Evolutionary conservation across 2,888 invertebrate genomes (phyloP).

Genomic region (Seira sanloemensis): DNA sequence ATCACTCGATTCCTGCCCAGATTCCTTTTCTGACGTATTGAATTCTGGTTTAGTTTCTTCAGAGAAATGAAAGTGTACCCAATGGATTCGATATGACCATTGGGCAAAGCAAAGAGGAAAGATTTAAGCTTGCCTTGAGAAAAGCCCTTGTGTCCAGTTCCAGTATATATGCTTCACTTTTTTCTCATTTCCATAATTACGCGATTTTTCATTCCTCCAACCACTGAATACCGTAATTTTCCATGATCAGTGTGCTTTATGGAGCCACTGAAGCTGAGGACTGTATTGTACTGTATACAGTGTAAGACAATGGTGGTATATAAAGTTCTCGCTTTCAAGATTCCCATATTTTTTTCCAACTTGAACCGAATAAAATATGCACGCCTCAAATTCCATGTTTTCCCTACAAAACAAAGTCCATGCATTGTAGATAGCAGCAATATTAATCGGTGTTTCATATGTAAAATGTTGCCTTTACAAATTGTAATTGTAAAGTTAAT

Average conservation of each 20-base stretch:
- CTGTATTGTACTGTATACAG: too few species aligned
- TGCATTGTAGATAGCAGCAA: background rate
- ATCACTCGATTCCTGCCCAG: slow-evolving; percentile 57
- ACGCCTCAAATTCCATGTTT: too few species aligned
- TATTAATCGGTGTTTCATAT: too few species aligned
- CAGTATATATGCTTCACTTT: too few species aligned
- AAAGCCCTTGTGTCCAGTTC: background rate
- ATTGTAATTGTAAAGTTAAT: background rate
- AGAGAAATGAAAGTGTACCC: slow-evolving; percentile 3
- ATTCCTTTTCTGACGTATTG: slow-evolving; percentile 42
- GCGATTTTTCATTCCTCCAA: slow-evolving; percentile 43
- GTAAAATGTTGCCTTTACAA: too few species aligned
- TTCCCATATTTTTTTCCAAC: too few species aligned
- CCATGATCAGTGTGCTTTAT: background rate
- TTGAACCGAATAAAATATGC: too few species aligned
- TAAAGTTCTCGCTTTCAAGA: too few species aligned
- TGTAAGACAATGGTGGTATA: too few species aligned
- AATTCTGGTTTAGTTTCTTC: slow-evolving; percentile 21
- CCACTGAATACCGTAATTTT: background rate
- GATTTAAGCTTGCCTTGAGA: background rate
- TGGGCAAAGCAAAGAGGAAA: background rate
- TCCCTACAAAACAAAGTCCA: background rate
- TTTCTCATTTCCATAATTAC: slow-evolving; percentile 57
- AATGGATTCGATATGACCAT: background rate
- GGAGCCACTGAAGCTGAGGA: background rate